phyloP scores from a whole-genome alignment of 2,888 invertebrate genomes.

The Tricholauxania praeusta region DNA sequence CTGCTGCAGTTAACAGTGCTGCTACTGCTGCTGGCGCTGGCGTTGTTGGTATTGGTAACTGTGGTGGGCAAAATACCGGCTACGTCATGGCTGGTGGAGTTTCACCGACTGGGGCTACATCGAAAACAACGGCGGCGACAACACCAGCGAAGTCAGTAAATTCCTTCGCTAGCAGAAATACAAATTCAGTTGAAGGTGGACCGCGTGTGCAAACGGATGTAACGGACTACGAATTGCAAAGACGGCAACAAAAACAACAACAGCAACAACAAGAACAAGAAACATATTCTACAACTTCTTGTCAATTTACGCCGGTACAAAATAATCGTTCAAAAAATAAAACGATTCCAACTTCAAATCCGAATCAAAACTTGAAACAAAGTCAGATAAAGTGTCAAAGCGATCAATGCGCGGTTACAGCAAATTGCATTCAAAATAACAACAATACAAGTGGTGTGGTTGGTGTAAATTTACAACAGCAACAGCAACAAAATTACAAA shows the following conservation, averaged over 20 bases:
- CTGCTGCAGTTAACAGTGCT: conserved; percentile 9
- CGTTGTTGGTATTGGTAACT: conserved; percentile 45
- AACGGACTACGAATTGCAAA: conserved; percentile 48
- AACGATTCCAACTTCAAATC: conserved; percentile 35
- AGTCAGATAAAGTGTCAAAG: conserved; percentile 43
- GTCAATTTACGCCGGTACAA: conserved; percentile 46
- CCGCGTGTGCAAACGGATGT: conserved; percentile 64
- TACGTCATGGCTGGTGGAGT: conserved; percentile 47
- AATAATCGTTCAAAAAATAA: conserved; percentile 52
- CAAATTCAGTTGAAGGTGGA: conserved; percentile 66
- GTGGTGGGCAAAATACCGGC: conserved; percentile 53
- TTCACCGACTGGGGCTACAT: conserved; percentile 11
- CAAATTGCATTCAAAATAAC: conserved; percentile 49
- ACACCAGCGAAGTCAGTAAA: conserved; percentile 49
- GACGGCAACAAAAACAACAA: conserved; percentile 39
- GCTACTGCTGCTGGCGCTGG: conserved; percentile 28
- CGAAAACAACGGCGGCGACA: conserved; percentile 16
- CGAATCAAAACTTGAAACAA: conserved; percentile 41
- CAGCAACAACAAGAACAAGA: conserved; percentile 45
- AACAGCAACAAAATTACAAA: conserved; percentile 40
- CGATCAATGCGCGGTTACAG: conserved; percentile 35
- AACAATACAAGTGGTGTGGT: conserved; percentile 40
- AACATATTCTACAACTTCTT: conserved; percentile 45
- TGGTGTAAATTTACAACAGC: conserved; percentile 41
- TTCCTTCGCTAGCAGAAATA: conserved; percentile 52